Base-by-base conservation (phyloP, 2,113 vertebrate genomes). In the Willisornis vidua region DNA sequence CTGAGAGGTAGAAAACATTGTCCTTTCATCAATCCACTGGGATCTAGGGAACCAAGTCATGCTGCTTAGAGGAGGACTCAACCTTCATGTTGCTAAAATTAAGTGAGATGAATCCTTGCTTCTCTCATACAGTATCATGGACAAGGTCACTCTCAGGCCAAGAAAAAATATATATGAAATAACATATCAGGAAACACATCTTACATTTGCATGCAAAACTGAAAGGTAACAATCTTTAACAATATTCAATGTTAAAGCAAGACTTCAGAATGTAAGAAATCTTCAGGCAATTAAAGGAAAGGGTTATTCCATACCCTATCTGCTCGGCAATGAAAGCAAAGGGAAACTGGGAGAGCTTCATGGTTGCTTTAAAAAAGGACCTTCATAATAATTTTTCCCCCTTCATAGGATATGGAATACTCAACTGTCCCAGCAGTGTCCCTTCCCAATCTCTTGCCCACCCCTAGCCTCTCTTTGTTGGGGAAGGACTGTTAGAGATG, bases 331-430 rank as follows among this genome's bases (percentile, higher is more conserved):
- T 39, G 39, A 62, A 39, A 39, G n/a, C 9, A 54, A 17, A 75
- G 20, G 16, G 16, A 22, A 48, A 68, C 4, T 7, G 4, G 4
- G 3, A 1, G 3, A 2, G 2, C 5, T 46, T 61, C 17, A 37
- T 3, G 11, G 8, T 49, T 67, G 31, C 8, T 93, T 75, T 5
- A 3, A 19, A 86, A 67, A 7, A 89, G 45, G 17, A 49, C 4
- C 9, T 91, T 49, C 19, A 41, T 14, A 75, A 7, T 3, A 28
- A 33, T 54, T 58, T 54, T 58, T 54, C 3, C 14, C 5, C 4
- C 33, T 31, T 68, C 6, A 19, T 9, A 12, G 10, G 3, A 5
- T 48, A 23, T 49, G 15, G 20, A 83, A 58, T 45, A 89, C 26
- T 16, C 61, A 72, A 8, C 46, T 68, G 37, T 72, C 31, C 25